A percentile compares a stretch with the other conserved stretches of the same genome.
These are phyloP conservation scores for Pyxicephalus adspersus DNA, from an alignment of 2,113 vertebrate species.

Conservation along the genomic window DNA sequence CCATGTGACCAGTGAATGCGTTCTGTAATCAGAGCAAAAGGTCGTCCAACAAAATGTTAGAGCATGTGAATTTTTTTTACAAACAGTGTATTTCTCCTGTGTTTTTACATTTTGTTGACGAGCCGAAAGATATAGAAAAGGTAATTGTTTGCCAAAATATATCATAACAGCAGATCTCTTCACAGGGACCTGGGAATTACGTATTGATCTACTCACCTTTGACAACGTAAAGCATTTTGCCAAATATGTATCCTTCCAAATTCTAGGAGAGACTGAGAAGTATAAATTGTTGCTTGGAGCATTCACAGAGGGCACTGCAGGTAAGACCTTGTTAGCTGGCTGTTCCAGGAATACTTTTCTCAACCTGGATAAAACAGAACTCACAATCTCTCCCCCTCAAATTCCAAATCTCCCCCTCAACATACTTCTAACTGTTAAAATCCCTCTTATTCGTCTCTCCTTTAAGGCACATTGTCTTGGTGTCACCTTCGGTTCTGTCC, in stretches of 20 bases:
- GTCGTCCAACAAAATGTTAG: not conserved
- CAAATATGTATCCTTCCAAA: slow-evolving; percentile 39
- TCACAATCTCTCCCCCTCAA: too few relatives aligned
- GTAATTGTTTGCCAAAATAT: not conserved
- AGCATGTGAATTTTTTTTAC: too few relatives aligned
- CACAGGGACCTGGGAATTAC: slow-evolving; percentile 52
- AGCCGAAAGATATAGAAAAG: not conserved
- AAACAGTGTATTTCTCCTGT: too few relatives aligned
- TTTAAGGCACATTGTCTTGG: too few relatives aligned
- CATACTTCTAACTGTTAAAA: too few relatives aligned
- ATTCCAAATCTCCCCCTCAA: too few relatives aligned
- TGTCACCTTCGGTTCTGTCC: too few relatives aligned
- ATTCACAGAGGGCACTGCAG: slow-evolving; percentile 53
- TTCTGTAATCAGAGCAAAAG: too few relatives aligned
- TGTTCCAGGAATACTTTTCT: too few relatives aligned
- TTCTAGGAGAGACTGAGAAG: slow-evolving; percentile 43
- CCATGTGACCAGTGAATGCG: too few relatives aligned
- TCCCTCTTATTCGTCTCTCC: too few relatives aligned
- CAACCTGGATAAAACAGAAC: too few relatives aligned
- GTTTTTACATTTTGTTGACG: not conserved
- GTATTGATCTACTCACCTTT: slow-evolving; percentile 58
- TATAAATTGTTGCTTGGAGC: slow-evolving; percentile 54
- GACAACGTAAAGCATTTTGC: slow-evolving; percentile 43
- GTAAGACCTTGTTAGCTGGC: slow-evolving; percentile 27
- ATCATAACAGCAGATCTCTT: not conserved